These are phyloP conservation scores for Dissostichus mawsoni DNA, from an alignment of 2,113 vertebrate genomes.

Conservation along the genomic window DNA sequence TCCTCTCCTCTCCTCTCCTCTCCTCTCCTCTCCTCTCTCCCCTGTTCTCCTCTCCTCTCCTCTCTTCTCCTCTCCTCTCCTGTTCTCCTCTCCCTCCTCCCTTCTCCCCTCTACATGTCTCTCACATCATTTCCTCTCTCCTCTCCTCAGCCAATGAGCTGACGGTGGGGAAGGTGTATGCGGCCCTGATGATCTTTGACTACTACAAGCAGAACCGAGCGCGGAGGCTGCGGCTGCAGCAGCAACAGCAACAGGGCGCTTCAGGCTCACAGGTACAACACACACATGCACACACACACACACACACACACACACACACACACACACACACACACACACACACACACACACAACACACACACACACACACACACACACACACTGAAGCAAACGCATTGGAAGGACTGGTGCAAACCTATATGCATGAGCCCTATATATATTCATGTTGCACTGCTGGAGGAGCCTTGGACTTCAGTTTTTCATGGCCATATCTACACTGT, in stretches of 20 bases:
- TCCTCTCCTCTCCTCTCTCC: neutral
- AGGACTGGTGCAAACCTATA: slow-evolving; percentile 22
- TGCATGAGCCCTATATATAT: slow-evolving; percentile 16
- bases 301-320: neutral
- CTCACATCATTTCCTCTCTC: neutral
- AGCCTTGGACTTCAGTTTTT: too few relatives aligned
- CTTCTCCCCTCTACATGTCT: slow-evolving; percentile 20
- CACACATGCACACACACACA: slow-evolving; percentile 4
- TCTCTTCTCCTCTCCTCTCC: too few relatives aligned
- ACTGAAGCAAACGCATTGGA: slow-evolving; percentile 4
- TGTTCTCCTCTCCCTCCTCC: neutral
- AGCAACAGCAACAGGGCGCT: slow-evolving; percentile 53
- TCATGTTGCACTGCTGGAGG: too few relatives aligned
- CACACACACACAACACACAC: slow-evolving; percentile 34
- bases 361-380: neutral
- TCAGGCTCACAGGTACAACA: slow-evolving; percentile 70
- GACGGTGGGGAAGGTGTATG: slow-evolving; percentile 97
- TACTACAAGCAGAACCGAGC: slow-evolving; percentile 96
- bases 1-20: neutral
- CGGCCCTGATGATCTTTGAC: slow-evolving; percentile 97
- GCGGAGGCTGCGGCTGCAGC: slow-evolving; percentile 85
- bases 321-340: neutral
- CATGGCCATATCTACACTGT: too few relatives aligned
- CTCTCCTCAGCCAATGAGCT: slow-evolving; percentile 90
- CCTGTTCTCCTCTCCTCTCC: slow-evolving; percentile 19